Evolutionary conservation across 2,113 vertebrate species (phyloP).

Genomic region (Aplodontia rufa): DNA sequence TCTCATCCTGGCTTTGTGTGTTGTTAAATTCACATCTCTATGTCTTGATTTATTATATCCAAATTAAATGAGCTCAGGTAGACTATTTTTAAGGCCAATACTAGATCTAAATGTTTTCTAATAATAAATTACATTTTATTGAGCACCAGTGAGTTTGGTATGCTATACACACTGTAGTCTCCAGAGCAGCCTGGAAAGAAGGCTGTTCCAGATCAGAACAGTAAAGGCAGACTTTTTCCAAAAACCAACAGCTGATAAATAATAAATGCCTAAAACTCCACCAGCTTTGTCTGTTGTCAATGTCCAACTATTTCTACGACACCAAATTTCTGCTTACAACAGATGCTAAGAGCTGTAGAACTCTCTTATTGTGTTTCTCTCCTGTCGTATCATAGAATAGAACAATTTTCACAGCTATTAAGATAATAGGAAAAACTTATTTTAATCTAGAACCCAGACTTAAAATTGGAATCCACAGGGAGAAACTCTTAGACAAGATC

Average conservation of each 20-base stretch:
- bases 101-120: background rate
- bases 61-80: background rate
- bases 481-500: background rate
- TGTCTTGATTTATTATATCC: conserved; percentile 8
- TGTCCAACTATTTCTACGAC: background rate
- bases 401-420: background rate
- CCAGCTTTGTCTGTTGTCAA: background rate
- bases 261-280: background rate
- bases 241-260: background rate
- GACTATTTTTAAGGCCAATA: background rate
- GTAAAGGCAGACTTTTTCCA: background rate
- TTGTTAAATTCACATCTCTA: background rate
- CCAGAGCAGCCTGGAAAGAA: background rate
- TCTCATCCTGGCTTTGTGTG: background rate
- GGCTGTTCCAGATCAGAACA: background rate
- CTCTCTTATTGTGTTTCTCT: background rate
- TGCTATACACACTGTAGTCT: background rate
- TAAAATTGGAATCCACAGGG: background rate
- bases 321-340: background rate
- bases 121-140: background rate
- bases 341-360: background rate
- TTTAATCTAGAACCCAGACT: background rate
- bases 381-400: background rate
- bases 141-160: background rate
- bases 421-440: background rate